Evolutionary conservation across 2,797 vertebrate species (phyloP).

Genomic region (Moxostoma hubbsi): DNA sequence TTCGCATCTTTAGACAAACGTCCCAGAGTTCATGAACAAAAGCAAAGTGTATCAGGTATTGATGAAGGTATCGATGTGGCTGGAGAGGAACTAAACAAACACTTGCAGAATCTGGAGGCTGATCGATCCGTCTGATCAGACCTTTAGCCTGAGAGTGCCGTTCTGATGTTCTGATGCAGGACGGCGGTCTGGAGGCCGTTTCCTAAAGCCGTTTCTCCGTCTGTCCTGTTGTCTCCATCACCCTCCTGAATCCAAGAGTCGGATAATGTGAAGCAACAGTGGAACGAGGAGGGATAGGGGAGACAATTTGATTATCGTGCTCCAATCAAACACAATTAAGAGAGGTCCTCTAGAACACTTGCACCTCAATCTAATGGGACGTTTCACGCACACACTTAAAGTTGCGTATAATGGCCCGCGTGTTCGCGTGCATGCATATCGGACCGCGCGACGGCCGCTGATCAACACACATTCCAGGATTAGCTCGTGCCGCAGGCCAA

Average conservation of each 20-base stretch:
- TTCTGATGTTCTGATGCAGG: background rate
- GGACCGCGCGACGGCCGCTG: slow-evolving; percentile 23
- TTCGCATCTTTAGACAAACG: no score
- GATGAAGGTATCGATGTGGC: slow-evolving; percentile 23
- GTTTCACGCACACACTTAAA: slow-evolving; percentile 46
- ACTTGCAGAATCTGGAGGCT: slow-evolving; percentile 24
- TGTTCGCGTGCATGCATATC: slow-evolving; percentile 6
- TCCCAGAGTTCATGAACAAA: background rate
- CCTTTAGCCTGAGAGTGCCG: background rate
- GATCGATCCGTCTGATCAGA: slow-evolving; percentile 41
- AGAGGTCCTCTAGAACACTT: slow-evolving; percentile 75
- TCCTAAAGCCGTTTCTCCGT: no score
- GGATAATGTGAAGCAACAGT: no score
- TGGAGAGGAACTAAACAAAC: slow-evolving; percentile 23
- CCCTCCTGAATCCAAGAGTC: no score
- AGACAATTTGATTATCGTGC: slow-evolving; percentile 74
- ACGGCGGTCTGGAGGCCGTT: background rate
- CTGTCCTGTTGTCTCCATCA: no score
- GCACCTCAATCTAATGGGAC: slow-evolving; percentile 69
- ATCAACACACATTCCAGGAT: slow-evolving; percentile 63
- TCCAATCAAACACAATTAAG: slow-evolving; percentile 74
- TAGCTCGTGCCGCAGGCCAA: slow-evolving; percentile 66
- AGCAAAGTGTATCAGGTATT: slow-evolving; percentile 4
- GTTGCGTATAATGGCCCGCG: slow-evolving; percentile 10
- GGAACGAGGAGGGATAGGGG: no score